A percentile compares a stretch with the other conserved stretches of the same genome.
Conservation (phyloP, 92 coral and sea anemone species). For the Scolanthus callimorphus region DNA sequence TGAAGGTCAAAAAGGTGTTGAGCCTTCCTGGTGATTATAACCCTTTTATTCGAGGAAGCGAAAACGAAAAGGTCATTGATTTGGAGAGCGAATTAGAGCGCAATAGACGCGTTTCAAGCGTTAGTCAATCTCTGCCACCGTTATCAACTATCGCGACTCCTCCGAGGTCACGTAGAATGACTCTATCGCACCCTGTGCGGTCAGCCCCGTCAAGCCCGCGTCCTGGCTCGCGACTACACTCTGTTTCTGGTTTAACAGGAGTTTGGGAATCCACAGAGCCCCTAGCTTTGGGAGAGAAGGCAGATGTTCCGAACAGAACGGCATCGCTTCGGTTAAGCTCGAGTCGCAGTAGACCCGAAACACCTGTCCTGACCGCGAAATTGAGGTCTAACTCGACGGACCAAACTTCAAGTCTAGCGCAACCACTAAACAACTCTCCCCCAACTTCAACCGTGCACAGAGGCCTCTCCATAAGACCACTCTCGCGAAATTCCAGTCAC, state of each 20-base stretch:
- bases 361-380: conserved; percentile 29
- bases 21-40: conserved; percentile 1
- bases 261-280: not conserved
- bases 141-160: not conserved
- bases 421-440: not conserved
- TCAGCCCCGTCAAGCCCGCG: not conserved
- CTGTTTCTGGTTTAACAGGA: not conserved
- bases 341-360: conserved; percentile 7
- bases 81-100: not conserved
- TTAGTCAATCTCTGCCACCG: not conserved
- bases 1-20: conserved; percentile 17
- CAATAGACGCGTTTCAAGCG: not conserved
- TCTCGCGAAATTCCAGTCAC: conserved; percentile 14
- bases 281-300: not conserved
- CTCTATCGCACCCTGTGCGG: not conserved
- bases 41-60: not conserved
- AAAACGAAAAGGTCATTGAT: not conserved
- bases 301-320: not conserved
- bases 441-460: conserved; percentile 21
- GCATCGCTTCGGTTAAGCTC: conserved; percentile 15
- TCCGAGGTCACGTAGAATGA: conserved; percentile 2
- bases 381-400: conserved; percentile 1
- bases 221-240: not conserved
- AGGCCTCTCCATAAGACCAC: conserved; percentile 32
- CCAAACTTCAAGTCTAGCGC: not conserved